phyloP scores from a whole-genome alignment of 2,113 vertebrate genomes.

The Lophochroa leadbeateri region DNA sequence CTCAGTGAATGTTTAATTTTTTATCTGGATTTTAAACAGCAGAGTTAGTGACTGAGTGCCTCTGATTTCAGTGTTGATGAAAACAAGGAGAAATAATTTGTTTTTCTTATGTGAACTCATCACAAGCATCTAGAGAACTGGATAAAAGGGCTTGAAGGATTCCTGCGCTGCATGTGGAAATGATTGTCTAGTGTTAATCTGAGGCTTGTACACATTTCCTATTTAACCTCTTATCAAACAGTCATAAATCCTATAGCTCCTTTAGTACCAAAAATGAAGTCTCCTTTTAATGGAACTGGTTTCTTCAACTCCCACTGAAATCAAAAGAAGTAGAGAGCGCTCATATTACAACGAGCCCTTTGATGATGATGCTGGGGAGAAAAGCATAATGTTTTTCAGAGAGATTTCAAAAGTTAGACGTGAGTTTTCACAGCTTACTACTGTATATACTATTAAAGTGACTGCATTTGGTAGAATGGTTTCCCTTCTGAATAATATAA shows the following conservation, averaged over 20 bases:
- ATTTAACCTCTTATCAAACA: background rate
- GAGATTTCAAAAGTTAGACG: background rate
- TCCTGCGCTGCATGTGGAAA: constrained; percentile 19
- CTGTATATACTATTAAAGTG: background rate
- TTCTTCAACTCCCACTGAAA: background rate
- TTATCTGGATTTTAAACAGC: constrained; percentile 32
- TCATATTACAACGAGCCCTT: background rate
- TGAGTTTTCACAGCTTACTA: background rate
- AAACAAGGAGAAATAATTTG: constrained; percentile 22
- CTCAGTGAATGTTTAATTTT: background rate
- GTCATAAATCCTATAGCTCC: background rate
- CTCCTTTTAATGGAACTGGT: background rate
- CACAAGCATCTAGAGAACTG: constrained; percentile 32
- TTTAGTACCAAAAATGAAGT: background rate
- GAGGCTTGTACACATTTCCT: background rate
- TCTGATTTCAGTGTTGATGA: constrained; percentile 56
- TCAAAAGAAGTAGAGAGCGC: background rate
- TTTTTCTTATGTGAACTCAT: constrained; percentile 45
- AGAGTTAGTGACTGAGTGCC: constrained; percentile 16
- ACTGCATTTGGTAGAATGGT: background rate
- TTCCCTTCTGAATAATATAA: background rate
- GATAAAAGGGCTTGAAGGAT: constrained; percentile 40
- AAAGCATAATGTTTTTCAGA: background rate
- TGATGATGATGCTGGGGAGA: background rate
- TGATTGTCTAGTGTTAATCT: constrained; percentile 22